Base-by-base conservation (phyloP, 2,797 vertebrate genomes). In the Thalassophryne amazonica region DNA sequence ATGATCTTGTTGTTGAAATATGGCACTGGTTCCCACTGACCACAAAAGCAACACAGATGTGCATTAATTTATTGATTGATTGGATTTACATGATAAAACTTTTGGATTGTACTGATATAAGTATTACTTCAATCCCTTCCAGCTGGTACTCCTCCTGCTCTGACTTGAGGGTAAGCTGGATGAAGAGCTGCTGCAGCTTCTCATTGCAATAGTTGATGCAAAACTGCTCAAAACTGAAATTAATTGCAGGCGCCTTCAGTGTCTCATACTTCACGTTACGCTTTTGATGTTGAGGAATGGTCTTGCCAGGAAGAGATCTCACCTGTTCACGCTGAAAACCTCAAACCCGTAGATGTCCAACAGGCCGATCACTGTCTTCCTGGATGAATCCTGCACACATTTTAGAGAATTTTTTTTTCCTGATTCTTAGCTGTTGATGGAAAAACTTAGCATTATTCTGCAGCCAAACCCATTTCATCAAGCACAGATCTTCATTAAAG, bases 201-300 rank as follows among this genome's bases (percentile, higher is more conserved):
- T 98, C 96, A 0, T 97, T 98, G 89, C 96, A 98, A 76, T 97
- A 98, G 78, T 98, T 98, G 76, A 98, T 98, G 79, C 96, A 98
- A 78, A 98, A 98, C 88, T 98, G 96, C 70, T 98, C 96, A 73
- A 97, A 98, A 83, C 96, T 98, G 46, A 59, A 82, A 65, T 4
- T 25, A 46, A 60, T 22, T 12, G 12, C 0, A 23, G n/a, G 0
- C 4, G 4, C 2, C 11, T 2, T 59, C 27, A 67, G 25, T 2
- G 6, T 30, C 0, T 0, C 7, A 13, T 5, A 51, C 2, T 17
- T 39, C 1, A 7, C 37, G 20, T 53, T 16, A 13, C 9, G 39
- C 3, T 1, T 28, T 18, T 34, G 14, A 21, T 25, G 29, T 14
- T 19, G 7, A 38, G 13, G 3, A 25, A 33, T 46, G 16, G 7